Conservation (phyloP, 30 jellyfish, hydroid and myxozoan genomes). For the Sanderia malayensis region DNA sequence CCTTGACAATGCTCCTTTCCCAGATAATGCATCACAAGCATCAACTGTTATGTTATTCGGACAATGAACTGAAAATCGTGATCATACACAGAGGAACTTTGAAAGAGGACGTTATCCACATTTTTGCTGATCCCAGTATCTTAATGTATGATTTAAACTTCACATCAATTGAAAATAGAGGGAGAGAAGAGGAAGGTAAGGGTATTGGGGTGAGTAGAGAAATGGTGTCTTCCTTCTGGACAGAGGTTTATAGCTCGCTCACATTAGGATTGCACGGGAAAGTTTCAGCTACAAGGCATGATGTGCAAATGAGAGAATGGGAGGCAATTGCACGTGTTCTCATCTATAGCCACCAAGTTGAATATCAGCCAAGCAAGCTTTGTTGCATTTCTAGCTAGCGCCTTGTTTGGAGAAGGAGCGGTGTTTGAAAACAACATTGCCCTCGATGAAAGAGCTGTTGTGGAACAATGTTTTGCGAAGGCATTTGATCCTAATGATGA, state of each 20-base stretch:
- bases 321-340: conserved; percentile 15
- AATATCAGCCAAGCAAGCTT: not conserved
- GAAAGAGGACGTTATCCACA: not conserved
- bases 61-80: not conserved
- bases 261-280: not conserved
- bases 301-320: conserved; percentile 5
- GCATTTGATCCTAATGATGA: conserved; percentile 16
- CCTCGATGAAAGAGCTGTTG: not conserved
- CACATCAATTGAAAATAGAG: not conserved
- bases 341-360: not conserved
- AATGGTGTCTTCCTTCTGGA: conserved; percentile 7
- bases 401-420: conserved; percentile 9
- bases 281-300: conserved; percentile 15
- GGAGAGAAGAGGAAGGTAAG: conserved; percentile 4
- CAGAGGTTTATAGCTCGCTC: not conserved
- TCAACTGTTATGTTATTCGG: not conserved
- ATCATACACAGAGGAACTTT: not conserved
- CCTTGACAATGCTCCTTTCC: not conserved
- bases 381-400: conserved; percentile 1
- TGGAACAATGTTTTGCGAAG: conserved; percentile 7
- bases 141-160: not conserved
- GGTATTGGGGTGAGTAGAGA: conserved; percentile 28
- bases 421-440: conserved; percentile 5
- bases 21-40: not conserved
- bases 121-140: not conserved